phyloP scores from a whole-genome alignment of 2,888 invertebrate genomes.

The Zele albiditarsus region DNA sequence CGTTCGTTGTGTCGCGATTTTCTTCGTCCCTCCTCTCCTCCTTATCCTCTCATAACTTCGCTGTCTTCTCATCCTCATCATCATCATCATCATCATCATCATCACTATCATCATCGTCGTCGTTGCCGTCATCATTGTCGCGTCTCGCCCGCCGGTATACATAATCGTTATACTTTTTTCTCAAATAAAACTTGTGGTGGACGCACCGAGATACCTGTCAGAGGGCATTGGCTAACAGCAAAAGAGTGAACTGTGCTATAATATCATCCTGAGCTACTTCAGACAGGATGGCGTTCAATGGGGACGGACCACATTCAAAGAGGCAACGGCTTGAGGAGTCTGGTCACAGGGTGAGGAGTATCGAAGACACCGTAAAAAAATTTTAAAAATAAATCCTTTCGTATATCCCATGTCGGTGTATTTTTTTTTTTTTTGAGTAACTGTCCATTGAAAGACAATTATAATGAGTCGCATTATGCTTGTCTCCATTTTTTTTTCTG shows the following conservation, averaged over 20 bases:
- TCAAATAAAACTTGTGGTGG: constrained; percentile 26
- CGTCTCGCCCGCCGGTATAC: constrained; percentile 9
- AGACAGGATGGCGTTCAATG: constrained; percentile 73
- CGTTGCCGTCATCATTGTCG: not conserved
- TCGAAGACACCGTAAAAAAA: constrained; percentile 9
- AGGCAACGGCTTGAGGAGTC: constrained; percentile 72
- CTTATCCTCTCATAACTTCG: constrained; percentile 51
- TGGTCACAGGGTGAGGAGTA: constrained; percentile 68
- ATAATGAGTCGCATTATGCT: too few relatives aligned
- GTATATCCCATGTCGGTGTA: too few relatives aligned
- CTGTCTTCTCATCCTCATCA: constrained; percentile 28
- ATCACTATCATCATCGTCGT: not conserved
- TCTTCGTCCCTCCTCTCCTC: constrained; percentile 62
- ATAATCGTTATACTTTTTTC: constrained; percentile 23
- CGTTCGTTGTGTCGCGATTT: constrained; percentile 62
- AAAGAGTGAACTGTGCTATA: constrained; percentile 22
- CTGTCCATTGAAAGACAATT: too few relatives aligned
- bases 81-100: not conserved
- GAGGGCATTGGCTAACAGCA: not conserved
- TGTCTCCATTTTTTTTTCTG: too few relatives aligned
- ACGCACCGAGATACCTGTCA: constrained; percentile 6
- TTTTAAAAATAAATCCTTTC: not conserved
- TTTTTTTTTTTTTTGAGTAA: not conserved
- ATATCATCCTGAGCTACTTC: not conserved
- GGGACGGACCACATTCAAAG: constrained; percentile 73